Evolutionary conservation across 2,888 invertebrate species (phyloP), one percentile per base, ranked within the genome.

Genomic region (Drosophila leonis): DNA sequence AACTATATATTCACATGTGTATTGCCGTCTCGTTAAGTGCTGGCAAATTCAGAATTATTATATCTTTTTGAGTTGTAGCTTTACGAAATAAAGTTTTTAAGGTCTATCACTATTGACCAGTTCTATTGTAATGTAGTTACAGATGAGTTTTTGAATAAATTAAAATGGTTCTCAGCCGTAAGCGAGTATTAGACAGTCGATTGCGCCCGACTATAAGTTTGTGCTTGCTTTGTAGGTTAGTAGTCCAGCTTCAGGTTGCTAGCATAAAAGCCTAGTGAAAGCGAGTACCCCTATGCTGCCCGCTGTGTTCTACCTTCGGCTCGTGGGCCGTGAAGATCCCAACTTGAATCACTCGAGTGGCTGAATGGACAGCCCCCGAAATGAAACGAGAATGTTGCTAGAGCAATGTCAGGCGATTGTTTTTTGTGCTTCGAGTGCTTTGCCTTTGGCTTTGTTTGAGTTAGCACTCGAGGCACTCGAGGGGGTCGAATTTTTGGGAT

Each of bases 331-430:
- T 48, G 35, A 29, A 44, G 54, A 59, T 55, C 15, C 41, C 42
- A 49, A 59, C 64, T 68, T 54, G 69, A 71, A 64, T 18, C 52
- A 57, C 64, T 72, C 49, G 39, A 60, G 59, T 56, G 59, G n/a
- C 54, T 60, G 55, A 65, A 60, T 68, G 71, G 63, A 57, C 71
- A 59, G 69, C 29, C 59, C 48, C 59, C 62, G 46, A 52, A 57
- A 33, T 44, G 56, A 44, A 57, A 44, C 56, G 31, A 44, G 44
- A 56, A 56, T 59, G 59, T 48, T 59, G 46, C 46, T 27, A 46
- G 82, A 27, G 82, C 69, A 84, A 81, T 83, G 84, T 84, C 80
- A 72, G 82, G 79, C 82, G 74, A 78, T 78, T 84, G 82, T 83
- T 76, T 83, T 76, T 72, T 85, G 79, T 77, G 63, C 61, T 72